A percentile compares a stretch with the other conserved stretches of the same genome.
These are phyloP conservation scores for Pachyuromys duprasi DNA, from an alignment of 2,797 vertebrate genomes.

Conservation along the genomic window DNA sequence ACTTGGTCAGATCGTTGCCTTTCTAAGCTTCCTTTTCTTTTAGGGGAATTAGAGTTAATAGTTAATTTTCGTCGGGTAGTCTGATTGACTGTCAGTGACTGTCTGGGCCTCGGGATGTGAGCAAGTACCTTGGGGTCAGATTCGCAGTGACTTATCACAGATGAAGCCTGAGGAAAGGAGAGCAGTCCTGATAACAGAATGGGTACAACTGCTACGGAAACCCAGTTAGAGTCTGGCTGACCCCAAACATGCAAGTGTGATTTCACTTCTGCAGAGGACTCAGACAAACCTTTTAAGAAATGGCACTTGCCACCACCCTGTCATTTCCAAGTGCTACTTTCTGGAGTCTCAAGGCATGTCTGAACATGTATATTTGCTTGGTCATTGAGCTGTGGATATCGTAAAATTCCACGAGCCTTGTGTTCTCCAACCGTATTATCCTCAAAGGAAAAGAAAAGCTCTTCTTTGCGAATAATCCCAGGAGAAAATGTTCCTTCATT, in stretches of 20 bases:
- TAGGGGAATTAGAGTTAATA: slow-evolving; percentile 3
- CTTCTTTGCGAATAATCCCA: slow-evolving; percentile 13
- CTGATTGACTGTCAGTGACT: neutral
- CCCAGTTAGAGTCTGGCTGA: slow-evolving; percentile 34
- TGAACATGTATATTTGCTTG: neutral
- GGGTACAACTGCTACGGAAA: slow-evolving; percentile 64
- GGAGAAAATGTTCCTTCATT: neutral
- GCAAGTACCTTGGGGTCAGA: slow-evolving; percentile 72
- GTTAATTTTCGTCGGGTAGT: slow-evolving; percentile 3
- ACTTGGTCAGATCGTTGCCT: neutral
- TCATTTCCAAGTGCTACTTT: neutral
- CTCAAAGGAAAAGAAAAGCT: slow-evolving; percentile 5
- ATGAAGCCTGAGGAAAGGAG: neutral
- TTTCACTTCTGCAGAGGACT: slow-evolving; percentile 13
- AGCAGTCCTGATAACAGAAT: slow-evolving; percentile 42
- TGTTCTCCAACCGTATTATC: neutral
- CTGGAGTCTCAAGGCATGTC: neutral
- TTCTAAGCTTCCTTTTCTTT: slow-evolving; percentile 1
- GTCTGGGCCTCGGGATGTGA: slow-evolving; percentile 13
- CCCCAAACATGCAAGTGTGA: slow-evolving; percentile 1
- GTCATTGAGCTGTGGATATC: neutral
- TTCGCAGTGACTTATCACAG: slow-evolving; percentile 54
- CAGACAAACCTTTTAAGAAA: neutral
- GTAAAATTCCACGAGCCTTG: neutral
- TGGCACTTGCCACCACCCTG: neutral